Evolutionary conservation across 2,797 vertebrate species (phyloP).

Genomic region (Alectoris magna): DNA sequence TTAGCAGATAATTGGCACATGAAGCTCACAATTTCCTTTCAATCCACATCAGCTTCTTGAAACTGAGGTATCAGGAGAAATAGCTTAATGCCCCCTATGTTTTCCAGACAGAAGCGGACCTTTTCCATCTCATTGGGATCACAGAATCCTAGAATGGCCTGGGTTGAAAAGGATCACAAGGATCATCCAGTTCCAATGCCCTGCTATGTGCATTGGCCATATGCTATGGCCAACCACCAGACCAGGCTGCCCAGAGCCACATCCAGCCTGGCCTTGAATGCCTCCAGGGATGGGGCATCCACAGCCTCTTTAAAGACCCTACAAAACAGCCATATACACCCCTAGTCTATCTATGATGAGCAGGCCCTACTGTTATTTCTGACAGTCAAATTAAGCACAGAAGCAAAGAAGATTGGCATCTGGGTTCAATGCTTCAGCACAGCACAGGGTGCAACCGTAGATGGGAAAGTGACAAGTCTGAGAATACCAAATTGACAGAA

Average conservation of each 20-base stretch:
- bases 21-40: neutral
- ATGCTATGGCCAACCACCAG: too few relatives aligned
- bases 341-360: neutral
- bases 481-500: neutral
- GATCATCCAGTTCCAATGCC: too few relatives aligned
- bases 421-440: accelerated
- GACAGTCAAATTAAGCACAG: neutral
- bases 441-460: accelerated
- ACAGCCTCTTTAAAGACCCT: neutral
- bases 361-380: neutral
- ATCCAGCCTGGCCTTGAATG: too few relatives aligned
- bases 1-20: neutral
- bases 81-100: neutral
- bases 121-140: neutral
- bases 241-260: too few relatives aligned
- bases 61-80: neutral
- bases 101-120: neutral
- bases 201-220: too few relatives aligned
- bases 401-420: accelerated
- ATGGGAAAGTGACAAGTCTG: accelerated
- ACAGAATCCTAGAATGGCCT: neutral
- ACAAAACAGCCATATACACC: neutral
- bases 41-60: neutral
- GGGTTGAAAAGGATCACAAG: too few relatives aligned
- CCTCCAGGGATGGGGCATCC: too few relatives aligned